These are phyloP conservation scores for Oreochromis spilurus DNA, from an alignment of 2,113 vertebrate species.

Conservation along the genomic window DNA sequence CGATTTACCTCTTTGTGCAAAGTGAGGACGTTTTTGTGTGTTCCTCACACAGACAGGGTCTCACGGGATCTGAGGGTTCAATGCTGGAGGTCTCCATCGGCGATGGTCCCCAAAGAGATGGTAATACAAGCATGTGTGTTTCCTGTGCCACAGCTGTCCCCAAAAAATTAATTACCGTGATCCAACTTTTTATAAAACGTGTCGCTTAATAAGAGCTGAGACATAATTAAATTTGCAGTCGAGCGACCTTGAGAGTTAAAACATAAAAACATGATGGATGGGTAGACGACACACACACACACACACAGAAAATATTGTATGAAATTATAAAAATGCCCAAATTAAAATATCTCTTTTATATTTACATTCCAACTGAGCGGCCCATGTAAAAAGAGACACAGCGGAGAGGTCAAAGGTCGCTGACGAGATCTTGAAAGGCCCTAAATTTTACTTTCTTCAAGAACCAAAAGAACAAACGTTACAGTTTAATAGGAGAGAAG, in stretches of 20 bases:
- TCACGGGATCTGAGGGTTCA: neutral
- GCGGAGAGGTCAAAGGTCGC: neutral
- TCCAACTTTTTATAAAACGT: constrained; percentile 5
- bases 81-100: neutral
- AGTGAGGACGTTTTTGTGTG: neutral
- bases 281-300: neutral
- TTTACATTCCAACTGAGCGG: neutral
- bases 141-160: neutral
- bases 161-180: constrained; percentile 2
- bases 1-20: neutral
- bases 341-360: neutral
- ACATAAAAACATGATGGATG: constrained; percentile 28
- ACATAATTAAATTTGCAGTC: constrained; percentile 33
- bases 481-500: neutral
- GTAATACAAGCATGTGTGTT: neutral
- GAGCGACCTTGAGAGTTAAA: constrained; percentile 30
- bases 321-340: neutral
- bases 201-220: constrained; percentile 26
- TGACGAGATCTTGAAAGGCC: too few species aligned
- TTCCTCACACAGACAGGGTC: neutral
- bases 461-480: neutral
- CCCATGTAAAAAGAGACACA: neutral
- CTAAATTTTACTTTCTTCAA: neutral
- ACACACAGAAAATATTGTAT: neutral
- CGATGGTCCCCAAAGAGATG: neutral